phyloP scores from a whole-genome alignment of 1,140 invertebrate genomes.

The Aphelenchoides besseyi region DNA sequence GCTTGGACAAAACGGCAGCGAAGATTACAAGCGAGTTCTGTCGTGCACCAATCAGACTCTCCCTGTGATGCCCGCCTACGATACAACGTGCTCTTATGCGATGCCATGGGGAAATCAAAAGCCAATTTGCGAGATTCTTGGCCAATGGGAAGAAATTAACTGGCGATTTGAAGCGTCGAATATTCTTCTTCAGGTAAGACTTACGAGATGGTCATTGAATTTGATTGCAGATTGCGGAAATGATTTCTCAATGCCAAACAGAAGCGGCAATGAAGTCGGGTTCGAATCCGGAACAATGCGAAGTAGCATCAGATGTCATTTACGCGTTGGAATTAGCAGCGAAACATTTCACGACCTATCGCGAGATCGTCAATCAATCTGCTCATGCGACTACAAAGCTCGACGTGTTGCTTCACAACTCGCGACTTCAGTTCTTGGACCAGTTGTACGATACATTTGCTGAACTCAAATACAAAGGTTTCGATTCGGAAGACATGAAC shows the following conservation, averaged over 20 bases:
- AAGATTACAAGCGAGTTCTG: slow-evolving; percentile 27
- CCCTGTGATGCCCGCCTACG: slow-evolving; percentile 48
- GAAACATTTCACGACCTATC: slow-evolving; percentile 19
- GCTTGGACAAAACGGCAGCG: slow-evolving; percentile 48
- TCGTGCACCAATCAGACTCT: slow-evolving; percentile 47
- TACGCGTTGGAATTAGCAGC: slow-evolving; percentile 36
- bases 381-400: slow-evolving; percentile 24
- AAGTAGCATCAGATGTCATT: slow-evolving; percentile 33
- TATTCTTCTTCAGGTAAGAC: slow-evolving; percentile 31
- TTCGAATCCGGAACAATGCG: slow-evolving; percentile 24
- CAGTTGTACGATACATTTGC: slow-evolving; percentile 25
- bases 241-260: slow-evolving; percentile 22
- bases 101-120: slow-evolving; percentile 61
- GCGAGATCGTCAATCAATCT: slow-evolving; percentile 6
- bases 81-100: slow-evolving; percentile 43
- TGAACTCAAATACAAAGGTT: slow-evolving; percentile 24
- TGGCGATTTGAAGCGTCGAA: slow-evolving; percentile 42
- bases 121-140: slow-evolving; percentile 46
- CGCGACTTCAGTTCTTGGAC: slow-evolving; percentile 29
- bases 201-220: not conserved
- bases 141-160: slow-evolving; percentile 41
- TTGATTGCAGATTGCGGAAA: slow-evolving; percentile 27
- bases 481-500: slow-evolving; percentile 26
- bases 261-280: slow-evolving; percentile 23
- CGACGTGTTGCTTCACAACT: slow-evolving; percentile 30